Evolutionary conservation across 2,888 invertebrate species (phyloP).

Genomic region (Amaurobius ferox): DNA sequence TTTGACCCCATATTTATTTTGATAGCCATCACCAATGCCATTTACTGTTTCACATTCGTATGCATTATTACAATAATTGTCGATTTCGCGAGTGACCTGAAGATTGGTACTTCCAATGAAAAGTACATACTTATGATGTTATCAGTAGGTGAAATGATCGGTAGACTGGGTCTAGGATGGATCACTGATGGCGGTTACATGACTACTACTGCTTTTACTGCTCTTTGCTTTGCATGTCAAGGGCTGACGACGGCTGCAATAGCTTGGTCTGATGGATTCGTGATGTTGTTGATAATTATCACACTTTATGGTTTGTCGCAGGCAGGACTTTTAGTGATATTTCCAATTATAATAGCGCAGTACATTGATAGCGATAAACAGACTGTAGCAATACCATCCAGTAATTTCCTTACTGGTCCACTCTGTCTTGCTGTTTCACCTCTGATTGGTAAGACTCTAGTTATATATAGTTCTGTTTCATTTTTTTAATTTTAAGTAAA

Average conservation of each 20-base stretch:
- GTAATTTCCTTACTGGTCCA: slow-evolving; percentile 19
- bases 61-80: slow-evolving; percentile 73
- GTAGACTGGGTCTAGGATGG: slow-evolving; percentile 70
- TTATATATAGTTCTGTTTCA: too few relatives aligned
- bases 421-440: slow-evolving; percentile 4
- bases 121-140: slow-evolving; percentile 64
- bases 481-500: too few relatives aligned
- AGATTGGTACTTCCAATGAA: slow-evolving; percentile 43
- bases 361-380: slow-evolving; percentile 45
- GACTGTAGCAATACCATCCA: slow-evolving; percentile 48
- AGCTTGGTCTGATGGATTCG: slow-evolving; percentile 32
- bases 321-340: slow-evolving; percentile 43
- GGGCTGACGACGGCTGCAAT: slow-evolving; percentile 19
- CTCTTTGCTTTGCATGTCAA: slow-evolving; percentile 38
- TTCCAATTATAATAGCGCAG: slow-evolving; percentile 45
- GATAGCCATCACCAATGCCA: slow-evolving; percentile 40
- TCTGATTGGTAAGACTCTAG: slow-evolving; percentile 36
- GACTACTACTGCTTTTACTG: slow-evolving; percentile 34
- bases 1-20: slow-evolving; percentile 52
- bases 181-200: slow-evolving; percentile 64
- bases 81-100: slow-evolving; percentile 70
- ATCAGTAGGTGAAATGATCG: slow-evolving; percentile 71
- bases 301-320: slow-evolving; percentile 43
- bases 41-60: slow-evolving; percentile 39
- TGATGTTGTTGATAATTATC: neutral